A percentile compares a stretch with the other conserved stretches of the same genome.
phyloP scores from a whole-genome alignment of 2,113 vertebrate genomes.

The Odocoileus virginianus region DNA sequence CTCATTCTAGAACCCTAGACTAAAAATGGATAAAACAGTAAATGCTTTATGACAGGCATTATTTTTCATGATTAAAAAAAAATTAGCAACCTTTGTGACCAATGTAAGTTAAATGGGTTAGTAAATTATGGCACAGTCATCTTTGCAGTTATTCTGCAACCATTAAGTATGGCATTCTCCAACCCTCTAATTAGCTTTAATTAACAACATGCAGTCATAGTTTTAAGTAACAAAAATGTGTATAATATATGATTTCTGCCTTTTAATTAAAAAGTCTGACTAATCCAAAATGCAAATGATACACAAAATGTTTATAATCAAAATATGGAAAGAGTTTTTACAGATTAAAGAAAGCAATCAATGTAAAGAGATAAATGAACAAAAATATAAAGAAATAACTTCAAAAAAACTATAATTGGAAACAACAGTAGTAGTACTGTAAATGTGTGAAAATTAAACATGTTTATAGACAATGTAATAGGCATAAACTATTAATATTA shows the following conservation, averaged over 20 bases:
- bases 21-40: neutral
- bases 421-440: neutral
- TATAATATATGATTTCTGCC: neutral
- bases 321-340: neutral
- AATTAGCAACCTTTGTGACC: neutral
- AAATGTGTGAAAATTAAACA: neutral
- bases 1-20: neutral
- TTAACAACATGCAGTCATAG: neutral
- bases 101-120: neutral
- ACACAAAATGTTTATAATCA: constrained; percentile 2
- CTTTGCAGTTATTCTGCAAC: neutral
- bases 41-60: neutral
- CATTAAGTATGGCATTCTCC: neutral
- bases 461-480: neutral
- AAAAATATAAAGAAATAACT: neutral
- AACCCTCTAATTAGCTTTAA: neutral
- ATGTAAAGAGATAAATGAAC: neutral
- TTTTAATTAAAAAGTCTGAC: neutral
- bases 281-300: neutral
- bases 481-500: neutral
- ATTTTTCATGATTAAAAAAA: neutral
- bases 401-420: neutral
- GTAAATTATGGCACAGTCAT: neutral
- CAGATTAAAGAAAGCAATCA: neutral
- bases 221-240: neutral